Evolutionary conservation across 1,140 invertebrate species (phyloP).

Genomic region (Neelides sp.): DNA sequence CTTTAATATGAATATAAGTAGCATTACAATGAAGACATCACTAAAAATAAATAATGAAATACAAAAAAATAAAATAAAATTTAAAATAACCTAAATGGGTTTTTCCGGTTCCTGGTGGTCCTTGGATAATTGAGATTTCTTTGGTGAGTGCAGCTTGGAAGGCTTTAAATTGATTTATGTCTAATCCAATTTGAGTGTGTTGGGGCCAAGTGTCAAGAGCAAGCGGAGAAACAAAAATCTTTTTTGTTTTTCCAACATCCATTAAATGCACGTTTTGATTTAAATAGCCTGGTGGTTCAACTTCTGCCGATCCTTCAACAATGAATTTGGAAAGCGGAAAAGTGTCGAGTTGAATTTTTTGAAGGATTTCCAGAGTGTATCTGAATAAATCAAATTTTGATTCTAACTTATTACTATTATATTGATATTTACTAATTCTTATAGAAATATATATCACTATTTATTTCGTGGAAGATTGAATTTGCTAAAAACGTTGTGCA

Average conservation of each 20-base stretch:
- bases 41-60: too few species aligned
- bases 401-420: neutral
- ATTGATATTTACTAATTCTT: too few species aligned
- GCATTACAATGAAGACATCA: too few species aligned
- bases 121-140: conserved; percentile 55
- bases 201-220: conserved; percentile 35
- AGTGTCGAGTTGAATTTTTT: conserved; percentile 39
- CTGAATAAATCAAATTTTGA: conserved; percentile 9
- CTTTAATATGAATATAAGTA: too few species aligned
- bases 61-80: too few species aligned
- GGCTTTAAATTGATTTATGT: conserved; percentile 47
- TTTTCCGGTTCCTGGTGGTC: conserved; percentile 40
- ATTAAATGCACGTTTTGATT: neutral
- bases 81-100: conserved; percentile 34
- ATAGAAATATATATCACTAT: too few species aligned
- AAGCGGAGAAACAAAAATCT: conserved; percentile 12
- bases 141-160: conserved; percentile 45
- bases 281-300: conserved; percentile 33
- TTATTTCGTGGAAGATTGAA: too few species aligned
- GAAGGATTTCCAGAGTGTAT: conserved; percentile 44
- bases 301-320: conserved; percentile 35
- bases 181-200: conserved; percentile 38
- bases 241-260: neutral
- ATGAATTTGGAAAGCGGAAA: conserved; percentile 54
- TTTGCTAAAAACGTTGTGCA: too few species aligned